phyloP scores from a whole-genome alignment of 2,888 invertebrate genomes.

The Gandaritis pyraliata region DNA sequence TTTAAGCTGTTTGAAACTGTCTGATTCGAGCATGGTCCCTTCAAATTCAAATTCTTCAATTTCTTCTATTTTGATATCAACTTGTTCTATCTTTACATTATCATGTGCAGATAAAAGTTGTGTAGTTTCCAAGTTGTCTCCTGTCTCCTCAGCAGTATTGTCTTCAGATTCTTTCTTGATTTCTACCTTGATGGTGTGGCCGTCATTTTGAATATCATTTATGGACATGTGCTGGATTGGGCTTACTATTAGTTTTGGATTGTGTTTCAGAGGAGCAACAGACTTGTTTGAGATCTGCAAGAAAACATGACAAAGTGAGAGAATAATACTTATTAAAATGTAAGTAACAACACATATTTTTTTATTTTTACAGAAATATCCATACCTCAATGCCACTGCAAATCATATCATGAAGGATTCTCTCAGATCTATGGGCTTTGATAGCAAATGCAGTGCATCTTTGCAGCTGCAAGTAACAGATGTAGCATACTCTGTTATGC shows the following conservation, averaged over 20 bases:
- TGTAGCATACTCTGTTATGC: background rate
- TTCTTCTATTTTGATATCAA: background rate
- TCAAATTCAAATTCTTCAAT: background rate
- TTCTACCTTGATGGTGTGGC: background rate
- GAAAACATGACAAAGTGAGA: background rate
- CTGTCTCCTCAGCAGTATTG: background rate
- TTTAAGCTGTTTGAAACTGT: background rate
- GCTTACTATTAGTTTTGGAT: background rate
- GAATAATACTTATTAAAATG: background rate
- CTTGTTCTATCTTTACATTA: background rate
- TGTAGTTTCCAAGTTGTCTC: background rate
- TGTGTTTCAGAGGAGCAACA: background rate
- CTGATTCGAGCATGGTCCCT: background rate
- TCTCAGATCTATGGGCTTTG: background rate
- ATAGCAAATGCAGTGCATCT: background rate
- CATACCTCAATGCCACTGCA: background rate
- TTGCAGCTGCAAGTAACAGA: slow-evolving; percentile 1
- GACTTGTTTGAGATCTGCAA: background rate
- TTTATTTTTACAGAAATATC: background rate
- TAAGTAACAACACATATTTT: too few relatives aligned
- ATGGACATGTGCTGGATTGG: background rate
- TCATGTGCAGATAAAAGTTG: background rate
- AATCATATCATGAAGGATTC: background rate
- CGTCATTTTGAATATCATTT: background rate
- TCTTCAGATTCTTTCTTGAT: background rate